These are phyloP conservation scores for Diplodus puntazzo DNA, from an alignment of 2,797 vertebrate species.

Conservation along the genomic window DNA sequence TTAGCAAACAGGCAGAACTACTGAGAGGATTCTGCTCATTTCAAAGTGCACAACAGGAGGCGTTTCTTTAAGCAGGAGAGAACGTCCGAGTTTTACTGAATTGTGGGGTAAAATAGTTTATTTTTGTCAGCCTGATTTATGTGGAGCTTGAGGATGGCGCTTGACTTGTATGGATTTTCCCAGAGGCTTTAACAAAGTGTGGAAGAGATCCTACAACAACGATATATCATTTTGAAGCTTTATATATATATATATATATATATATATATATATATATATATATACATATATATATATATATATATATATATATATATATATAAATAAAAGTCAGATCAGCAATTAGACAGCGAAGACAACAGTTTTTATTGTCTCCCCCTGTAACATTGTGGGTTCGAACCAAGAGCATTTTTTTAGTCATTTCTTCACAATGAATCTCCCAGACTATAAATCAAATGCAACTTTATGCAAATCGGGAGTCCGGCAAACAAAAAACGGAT, in stretches of 20 bases:
- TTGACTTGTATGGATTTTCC: slow-evolving; percentile 17
- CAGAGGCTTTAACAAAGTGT: slow-evolving; percentile 18
- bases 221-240: slow-evolving; percentile 33
- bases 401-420: background rate
- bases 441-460: background rate
- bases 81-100: slow-evolving; percentile 17
- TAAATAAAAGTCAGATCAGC: too few relatives aligned
- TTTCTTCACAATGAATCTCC: background rate
- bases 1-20: background rate
- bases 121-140: slow-evolving; percentile 65
- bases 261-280: too few relatives aligned
- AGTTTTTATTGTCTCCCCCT: too few relatives aligned
- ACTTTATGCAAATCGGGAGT: slow-evolving; percentile 26
- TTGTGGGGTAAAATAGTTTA: slow-evolving; percentile 12
- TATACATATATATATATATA: too few relatives aligned
- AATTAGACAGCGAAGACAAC: too few relatives aligned
- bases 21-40: background rate
- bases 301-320: too few relatives aligned
- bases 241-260: too few relatives aligned
- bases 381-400: too few relatives aligned
- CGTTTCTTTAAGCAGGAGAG: slow-evolving; percentile 4
- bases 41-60: background rate
- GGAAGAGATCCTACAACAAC: background rate
- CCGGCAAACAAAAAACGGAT: slow-evolving; percentile 29
- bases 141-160: slow-evolving; percentile 25